Evolutionary conservation across 2,797 vertebrate species (phyloP).

Genomic region (Argentina silus): DNA sequence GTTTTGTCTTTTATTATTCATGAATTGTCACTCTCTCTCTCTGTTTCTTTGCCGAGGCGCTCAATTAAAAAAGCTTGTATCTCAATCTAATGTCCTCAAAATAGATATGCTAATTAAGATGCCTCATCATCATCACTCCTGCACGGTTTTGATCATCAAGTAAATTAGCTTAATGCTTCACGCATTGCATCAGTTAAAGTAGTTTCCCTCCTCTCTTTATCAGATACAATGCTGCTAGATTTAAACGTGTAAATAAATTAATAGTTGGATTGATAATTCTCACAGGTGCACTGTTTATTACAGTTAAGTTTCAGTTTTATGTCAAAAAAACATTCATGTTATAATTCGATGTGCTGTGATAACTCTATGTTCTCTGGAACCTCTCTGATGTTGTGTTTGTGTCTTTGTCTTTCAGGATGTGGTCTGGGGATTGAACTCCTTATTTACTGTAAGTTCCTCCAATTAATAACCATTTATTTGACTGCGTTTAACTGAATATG

Average conservation of each 20-base stretch:
- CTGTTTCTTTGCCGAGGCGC: not conserved
- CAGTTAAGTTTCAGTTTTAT: not conserved
- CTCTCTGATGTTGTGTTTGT: conserved; percentile 24
- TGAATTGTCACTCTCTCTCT: not conserved
- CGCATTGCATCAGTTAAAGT: not conserved
- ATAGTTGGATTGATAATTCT: not conserved
- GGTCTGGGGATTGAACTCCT: conserved; percentile 97
- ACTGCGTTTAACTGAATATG: not conserved
- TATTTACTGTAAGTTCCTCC: conserved; percentile 95
- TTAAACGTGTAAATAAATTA: not conserved
- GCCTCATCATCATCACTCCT: conserved; percentile 1
- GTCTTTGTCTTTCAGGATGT: conserved; percentile 83
- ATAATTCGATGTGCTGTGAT: not conserved
- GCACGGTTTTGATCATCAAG: not conserved
- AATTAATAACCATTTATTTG: not conserved
- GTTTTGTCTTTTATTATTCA: not conserved
- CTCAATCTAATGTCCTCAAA: not conserved
- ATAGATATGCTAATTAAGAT: conserved; percentile 6
- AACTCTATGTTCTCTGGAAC: not conserved
- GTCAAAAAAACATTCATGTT: not conserved
- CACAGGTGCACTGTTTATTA: not conserved
- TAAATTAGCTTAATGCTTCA: not conserved
- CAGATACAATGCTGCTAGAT: not conserved
- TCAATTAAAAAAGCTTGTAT: not conserved
- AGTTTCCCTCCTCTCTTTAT: not conserved